Percentiles rank a stretch among this genome's conserved stretches.
Conservation (phyloP, 2,113 vertebrate species). For the Microcebus griseorufus region DNA sequence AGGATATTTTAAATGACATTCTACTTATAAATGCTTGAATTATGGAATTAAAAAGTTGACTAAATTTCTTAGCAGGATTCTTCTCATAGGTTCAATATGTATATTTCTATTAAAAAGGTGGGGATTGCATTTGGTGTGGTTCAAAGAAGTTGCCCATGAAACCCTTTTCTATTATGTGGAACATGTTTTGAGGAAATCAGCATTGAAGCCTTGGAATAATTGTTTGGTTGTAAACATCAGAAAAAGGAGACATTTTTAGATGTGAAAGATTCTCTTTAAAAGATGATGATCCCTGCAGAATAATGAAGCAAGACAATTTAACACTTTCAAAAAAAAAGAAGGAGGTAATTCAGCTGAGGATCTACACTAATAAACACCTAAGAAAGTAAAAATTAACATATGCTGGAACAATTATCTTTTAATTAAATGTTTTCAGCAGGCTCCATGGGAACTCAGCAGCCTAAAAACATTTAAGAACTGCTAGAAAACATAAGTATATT, state of each 20-base stretch:
- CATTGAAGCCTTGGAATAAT: not conserved
- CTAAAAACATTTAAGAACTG: slow-evolving; percentile 30
- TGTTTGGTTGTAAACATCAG: not conserved
- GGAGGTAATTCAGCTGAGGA: not conserved
- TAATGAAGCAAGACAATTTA: slow-evolving; percentile 3
- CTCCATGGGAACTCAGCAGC: not conserved
- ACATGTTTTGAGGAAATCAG: not conserved
- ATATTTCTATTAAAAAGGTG: not conserved
- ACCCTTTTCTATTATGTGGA: not conserved
- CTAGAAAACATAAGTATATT: slow-evolving; percentile 38
- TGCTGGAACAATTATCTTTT: slow-evolving; percentile 34
- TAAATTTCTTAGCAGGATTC: not conserved
- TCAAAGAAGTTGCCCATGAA: not conserved
- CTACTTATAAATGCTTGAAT: not conserved
- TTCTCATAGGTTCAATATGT: not conserved
- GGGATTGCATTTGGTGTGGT: not conserved
- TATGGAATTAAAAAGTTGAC: not conserved
- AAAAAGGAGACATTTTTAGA: not conserved
- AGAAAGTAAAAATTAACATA: slow-evolving; percentile 52
- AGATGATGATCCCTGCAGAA: not conserved
- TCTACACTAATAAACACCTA: not conserved
- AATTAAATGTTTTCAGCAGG: slow-evolving; percentile 48
- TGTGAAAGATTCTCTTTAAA: not conserved
- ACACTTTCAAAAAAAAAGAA: not conserved
- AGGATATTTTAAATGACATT: not conserved